Conservation (phyloP, 2,113 vertebrate genomes). For the Chaetops frenatus region DNA sequence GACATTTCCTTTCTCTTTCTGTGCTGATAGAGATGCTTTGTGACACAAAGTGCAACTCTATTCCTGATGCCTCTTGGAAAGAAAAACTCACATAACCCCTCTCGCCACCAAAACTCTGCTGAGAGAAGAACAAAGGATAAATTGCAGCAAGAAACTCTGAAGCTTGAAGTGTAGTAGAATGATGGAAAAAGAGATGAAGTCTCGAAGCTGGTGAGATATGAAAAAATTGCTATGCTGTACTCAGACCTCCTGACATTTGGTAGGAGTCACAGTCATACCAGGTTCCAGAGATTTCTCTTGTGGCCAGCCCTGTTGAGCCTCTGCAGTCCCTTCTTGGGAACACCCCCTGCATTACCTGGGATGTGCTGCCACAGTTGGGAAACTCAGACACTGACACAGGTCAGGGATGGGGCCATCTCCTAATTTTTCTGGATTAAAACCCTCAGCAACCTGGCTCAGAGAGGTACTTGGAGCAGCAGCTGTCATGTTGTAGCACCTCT, state of each 20-base stretch:
- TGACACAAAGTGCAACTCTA: background rate
- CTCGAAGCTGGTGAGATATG: background rate
- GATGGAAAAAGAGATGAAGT: background rate
- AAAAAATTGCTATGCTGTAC: background rate
- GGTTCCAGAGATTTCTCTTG: background rate
- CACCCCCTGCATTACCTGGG: background rate
- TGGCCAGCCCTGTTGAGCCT: constrained; percentile 17
- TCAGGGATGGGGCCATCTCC: background rate
- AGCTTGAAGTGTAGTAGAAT: background rate
- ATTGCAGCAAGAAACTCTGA: background rate
- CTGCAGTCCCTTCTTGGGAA: background rate
- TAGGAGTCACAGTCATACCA: background rate
- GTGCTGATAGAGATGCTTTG: background rate
- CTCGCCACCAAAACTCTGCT: background rate
- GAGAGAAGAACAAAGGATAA: background rate
- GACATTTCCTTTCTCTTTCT: background rate
- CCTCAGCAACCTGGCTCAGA: background rate
- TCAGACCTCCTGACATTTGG: background rate
- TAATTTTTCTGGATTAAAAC: constrained; percentile 40
- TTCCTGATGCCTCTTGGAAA: background rate
- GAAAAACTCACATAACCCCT: background rate
- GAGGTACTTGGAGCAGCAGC: background rate
- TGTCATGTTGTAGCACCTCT: background rate
- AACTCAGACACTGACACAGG: constrained; percentile 20
- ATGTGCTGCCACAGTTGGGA: constrained; percentile 35